Evolutionary conservation across 2,888 invertebrate species (phyloP).

Genomic region (Ophion costatus): DNA sequence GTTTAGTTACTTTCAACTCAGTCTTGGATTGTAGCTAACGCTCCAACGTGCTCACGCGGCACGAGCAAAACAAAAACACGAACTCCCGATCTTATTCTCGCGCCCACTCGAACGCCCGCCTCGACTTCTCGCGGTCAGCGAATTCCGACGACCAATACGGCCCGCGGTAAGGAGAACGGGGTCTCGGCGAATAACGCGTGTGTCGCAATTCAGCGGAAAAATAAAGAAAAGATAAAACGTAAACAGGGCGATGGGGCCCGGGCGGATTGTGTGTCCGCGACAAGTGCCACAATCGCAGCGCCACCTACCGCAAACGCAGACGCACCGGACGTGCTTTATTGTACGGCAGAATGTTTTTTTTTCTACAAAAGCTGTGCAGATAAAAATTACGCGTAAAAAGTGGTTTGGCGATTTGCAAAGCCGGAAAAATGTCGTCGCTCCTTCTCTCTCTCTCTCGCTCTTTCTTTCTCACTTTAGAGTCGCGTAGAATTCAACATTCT

Average conservation of each 20-base stretch:
- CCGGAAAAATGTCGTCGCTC: too few relatives aligned
- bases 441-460: too few relatives aligned
- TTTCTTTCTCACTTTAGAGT: too few relatives aligned
- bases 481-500: too few relatives aligned
- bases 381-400: too few relatives aligned
- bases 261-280: too few relatives aligned
- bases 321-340: too few relatives aligned
- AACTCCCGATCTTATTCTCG: not conserved
- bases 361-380: too few relatives aligned
- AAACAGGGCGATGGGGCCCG: not conserved
- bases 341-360: too few relatives aligned
- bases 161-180: not conserved
- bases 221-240: not conserved
- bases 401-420: too few relatives aligned
- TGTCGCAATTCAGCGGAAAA: slow-evolving; percentile 7
- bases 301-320: not conserved
- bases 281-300: not conserved
- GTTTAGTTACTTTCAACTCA: too few relatives aligned
- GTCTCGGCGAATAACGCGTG: slow-evolving; percentile 12
- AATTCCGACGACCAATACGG: not conserved
- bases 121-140: not conserved
- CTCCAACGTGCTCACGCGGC: not conserved
- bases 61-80: not conserved
- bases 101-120: not conserved
- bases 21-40: too few relatives aligned